Conservation (phyloP, 2,113 vertebrate species). For the Nothocercus julius region DNA sequence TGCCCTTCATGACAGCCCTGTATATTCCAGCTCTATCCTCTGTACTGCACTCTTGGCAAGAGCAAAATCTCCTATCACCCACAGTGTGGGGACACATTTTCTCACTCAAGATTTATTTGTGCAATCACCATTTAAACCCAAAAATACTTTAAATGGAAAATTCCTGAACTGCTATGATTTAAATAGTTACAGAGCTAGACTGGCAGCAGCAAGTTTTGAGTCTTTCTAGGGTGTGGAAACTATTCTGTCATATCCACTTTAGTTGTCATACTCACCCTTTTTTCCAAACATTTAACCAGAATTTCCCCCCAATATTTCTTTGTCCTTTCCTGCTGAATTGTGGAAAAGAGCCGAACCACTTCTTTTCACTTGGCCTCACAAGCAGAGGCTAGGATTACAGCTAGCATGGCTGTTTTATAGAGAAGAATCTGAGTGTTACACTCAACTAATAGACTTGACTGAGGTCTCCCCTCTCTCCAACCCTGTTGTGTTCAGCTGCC, state of each 20-base stretch:
- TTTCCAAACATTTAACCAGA: not conserved
- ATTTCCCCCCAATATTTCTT: not conserved
- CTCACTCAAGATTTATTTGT: not conserved
- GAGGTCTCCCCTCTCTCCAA: not conserved
- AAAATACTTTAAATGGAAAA: not conserved
- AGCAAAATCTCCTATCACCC: not conserved
- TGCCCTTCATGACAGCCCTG: not conserved
- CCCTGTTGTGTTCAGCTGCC: not conserved
- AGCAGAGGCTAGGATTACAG: not conserved
- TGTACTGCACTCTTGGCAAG: not conserved
- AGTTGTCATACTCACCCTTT: not conserved
- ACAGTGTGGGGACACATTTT: not conserved
- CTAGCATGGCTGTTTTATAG: not conserved
- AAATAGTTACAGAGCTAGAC: not conserved
- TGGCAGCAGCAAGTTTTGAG: not conserved
- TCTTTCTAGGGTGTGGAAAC: not conserved
- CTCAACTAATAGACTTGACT: not conserved
- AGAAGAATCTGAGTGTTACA: not conserved
- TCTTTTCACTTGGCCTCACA: not conserved
- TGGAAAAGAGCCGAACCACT: not conserved
- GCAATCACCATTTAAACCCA: not conserved
- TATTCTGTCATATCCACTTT: not conserved
- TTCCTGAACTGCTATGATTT: not conserved
- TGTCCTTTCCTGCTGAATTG: not conserved
- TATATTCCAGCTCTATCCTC: not conserved